Base-by-base conservation (phyloP, 2,888 invertebrate genomes). In the Gerosis bhagava region DNA sequence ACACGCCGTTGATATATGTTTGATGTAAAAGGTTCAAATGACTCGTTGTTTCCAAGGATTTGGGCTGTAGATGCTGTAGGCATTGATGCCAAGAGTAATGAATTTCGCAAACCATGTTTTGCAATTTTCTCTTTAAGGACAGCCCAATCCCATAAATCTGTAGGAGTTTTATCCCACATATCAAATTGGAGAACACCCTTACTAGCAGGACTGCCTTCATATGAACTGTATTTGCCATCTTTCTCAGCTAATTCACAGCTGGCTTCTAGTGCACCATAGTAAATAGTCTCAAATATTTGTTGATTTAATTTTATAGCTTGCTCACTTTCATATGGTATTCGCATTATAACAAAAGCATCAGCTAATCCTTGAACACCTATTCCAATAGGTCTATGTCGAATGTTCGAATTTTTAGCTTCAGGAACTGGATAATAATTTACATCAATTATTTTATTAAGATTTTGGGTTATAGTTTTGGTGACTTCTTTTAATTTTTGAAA, bases 1-100 rank as follows among this genome's bases (percentile, higher is more conserved):
- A 99, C 99, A 37, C 98, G 90, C 58, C 99, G 90, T 12, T 95
- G 94, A 79, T 99, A 99, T 62, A 99, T 97, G 73, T 99, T 99
- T 22, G 97, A 98, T 0, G 98, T 99, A 78, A 98, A 99, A 0
- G 99, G 97, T 80, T 99, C 99, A 68, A 98, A 95, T 0, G 98
- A 97, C 79, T 99, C 99, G 75, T 99, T 99, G 74, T 99, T 99
- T 11, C 99, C 99, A 31, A 99, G 92, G 69, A 99, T 99, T 84
- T 99, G 99, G 2, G 99, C 99, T 0, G 99, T 99, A 1, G 98
- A 98, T 5, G 99, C 98, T 3, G 99, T 99, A 0, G 99, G 99
- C 99, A 99, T 99, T 0, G 98, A 98, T 0, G 99, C 98, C 54
- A 99, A 62, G 12, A 99, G 87, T 17, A 98, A 88, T 2, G 98